Evolutionary conservation across 2,113 vertebrate species (phyloP).

Genomic region (Pelusios castaneus): DNA sequence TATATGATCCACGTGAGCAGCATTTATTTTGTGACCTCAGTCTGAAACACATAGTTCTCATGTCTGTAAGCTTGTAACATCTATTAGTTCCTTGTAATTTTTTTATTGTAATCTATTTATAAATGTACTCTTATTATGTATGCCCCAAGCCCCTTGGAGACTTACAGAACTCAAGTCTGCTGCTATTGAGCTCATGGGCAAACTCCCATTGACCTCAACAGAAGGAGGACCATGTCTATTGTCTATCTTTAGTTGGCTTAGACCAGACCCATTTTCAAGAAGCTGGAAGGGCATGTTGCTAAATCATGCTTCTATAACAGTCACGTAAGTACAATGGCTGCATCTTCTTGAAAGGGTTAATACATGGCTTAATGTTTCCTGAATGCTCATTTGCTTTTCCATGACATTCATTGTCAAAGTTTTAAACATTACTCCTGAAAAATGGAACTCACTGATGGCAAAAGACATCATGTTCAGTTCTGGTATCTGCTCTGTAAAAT

Average conservation of each 20-base stretch:
- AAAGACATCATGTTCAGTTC: background rate
- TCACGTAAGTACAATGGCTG: background rate
- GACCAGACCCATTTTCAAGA: background rate
- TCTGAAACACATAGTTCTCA: background rate
- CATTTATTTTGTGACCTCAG: background rate
- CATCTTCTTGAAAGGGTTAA: background rate
- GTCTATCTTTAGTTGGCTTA: background rate
- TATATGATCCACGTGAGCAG: background rate
- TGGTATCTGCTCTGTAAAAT: background rate
- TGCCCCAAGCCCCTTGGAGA: background rate
- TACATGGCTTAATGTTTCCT: background rate
- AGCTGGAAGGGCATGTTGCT: background rate
- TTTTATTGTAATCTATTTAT: background rate
- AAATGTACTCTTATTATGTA: background rate
- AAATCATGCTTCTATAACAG: background rate
- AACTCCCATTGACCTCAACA: background rate
- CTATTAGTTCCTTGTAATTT: background rate
- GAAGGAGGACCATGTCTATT: background rate
- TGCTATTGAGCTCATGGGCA: background rate
- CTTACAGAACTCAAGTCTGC: background rate
- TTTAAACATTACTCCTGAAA: background rate
- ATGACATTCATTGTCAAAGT: background rate
- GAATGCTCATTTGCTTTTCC: background rate
- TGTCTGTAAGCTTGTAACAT: background rate
- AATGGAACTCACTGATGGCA: fast-evolving